Conservation (phyloP, 2,797 vertebrate genomes). For the Scleropages formosus region DNA sequence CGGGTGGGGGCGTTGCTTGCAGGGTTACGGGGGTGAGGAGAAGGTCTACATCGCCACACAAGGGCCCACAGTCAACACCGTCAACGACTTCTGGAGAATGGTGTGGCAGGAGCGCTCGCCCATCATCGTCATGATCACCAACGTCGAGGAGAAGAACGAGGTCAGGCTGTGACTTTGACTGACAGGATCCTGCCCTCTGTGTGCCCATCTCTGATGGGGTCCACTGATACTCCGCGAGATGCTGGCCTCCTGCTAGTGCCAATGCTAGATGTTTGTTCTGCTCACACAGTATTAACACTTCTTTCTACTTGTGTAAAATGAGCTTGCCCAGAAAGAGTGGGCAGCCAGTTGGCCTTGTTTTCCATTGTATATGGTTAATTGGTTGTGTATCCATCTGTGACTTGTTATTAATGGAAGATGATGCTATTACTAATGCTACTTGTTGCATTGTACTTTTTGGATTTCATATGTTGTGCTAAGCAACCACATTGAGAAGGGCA, state of each 20-base stretch:
- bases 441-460: too few relatives aligned
- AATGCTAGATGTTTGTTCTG: conserved; percentile 1
- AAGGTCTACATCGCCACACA: conserved; percentile 95
- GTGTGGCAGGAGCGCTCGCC: conserved; percentile 92
- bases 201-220: not conserved
- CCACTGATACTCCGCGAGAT: not conserved
- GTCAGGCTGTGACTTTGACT: conserved; percentile 57
- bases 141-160: conserved; percentile 98
- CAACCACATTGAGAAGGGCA: too few relatives aligned
- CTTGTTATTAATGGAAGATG: too few relatives aligned
- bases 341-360: not conserved
- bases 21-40: conserved; percentile 91
- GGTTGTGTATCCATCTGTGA: too few relatives aligned
- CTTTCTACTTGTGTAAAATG: not conserved
- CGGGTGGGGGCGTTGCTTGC: conserved; percentile 18
- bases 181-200: not conserved
- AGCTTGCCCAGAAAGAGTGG: not conserved
- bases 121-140: conserved; percentile 98
- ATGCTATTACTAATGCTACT: too few relatives aligned
- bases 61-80: conserved; percentile 96
- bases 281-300: not conserved
- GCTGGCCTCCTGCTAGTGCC: not conserved
- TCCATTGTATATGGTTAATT: too few relatives aligned
- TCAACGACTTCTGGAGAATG: conserved; percentile 98
- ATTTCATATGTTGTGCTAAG: too few relatives aligned